Base-by-base conservation (phyloP, 2,888 invertebrate species). In the Lithophane semibrunnea region DNA sequence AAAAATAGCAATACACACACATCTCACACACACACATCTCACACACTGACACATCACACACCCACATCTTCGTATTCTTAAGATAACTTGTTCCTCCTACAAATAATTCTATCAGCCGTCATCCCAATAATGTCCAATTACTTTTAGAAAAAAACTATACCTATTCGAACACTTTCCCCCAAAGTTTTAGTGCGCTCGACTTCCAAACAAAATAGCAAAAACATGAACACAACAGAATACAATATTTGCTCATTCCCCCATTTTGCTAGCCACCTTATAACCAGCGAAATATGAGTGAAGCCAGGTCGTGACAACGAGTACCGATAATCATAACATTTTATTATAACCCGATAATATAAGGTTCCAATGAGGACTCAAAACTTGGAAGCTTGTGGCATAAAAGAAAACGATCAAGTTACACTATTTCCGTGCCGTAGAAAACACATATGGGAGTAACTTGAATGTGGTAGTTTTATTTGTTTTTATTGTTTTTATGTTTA, bases 321-420 rank as follows among this genome's bases (percentile, higher is more conserved):
- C 29, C 66, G 58, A 83, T 87, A 83, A 87, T 82, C 88, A 84
- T 88, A 87, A 88, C 81, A 88, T 88, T 88, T 88, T 88, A 88
- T 88, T 88, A 84, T 79, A 83, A 80, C 77, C 81, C 83, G 83
- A 87, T 82, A 87, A 78, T 77, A 69, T 76, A 85, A 71, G 83
- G 77, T 65, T 58, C 68, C 82, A 65, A 84, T 80, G 84, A 86
- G 80, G 77, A 80, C 85, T 87, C 75, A 83, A 86, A 87, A 86
- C 73, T 84, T 77, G 52, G 61, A 79, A 80, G 60, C 72, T 77
- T 74, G 63, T 73, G 77, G 47, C 67, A 79, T 88, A 88, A 88
- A 88, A 84, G 61, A 42, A 73, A 81, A 88, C 79, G 88, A 83
- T 72, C 70, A 70, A 82, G 68, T 79, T 79, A 81, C 79, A 79